Evolutionary conservation across 1,140 invertebrate species (phyloP), one percentile per base, ranked within the genome.

Genomic region (Heliconius eleuchia): DNA sequence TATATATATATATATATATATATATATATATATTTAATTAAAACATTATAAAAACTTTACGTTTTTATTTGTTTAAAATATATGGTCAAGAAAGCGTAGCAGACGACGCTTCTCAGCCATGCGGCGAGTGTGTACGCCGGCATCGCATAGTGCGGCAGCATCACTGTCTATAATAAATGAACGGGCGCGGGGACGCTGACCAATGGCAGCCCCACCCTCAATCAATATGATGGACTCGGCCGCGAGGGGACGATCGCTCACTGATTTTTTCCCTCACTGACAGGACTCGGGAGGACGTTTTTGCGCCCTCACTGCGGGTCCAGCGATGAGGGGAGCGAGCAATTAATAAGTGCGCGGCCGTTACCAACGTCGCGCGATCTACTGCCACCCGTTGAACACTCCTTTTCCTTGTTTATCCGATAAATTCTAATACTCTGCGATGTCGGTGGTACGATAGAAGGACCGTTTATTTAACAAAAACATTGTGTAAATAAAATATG

Each of bases 211-310:
- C 89, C 92, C 92, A 90, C 92, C 91, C 91, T 94, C 92, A 94
- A 94, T 94, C 92, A 94, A 94, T 94, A 94, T 94, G 92, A 94
- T 94, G 92, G 92, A 94, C 91, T 94, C 89, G 86, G 83, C 83
- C 91, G 91, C 91, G 91, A 93, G 92, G 92, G 92, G 92, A 92
- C 92, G 92, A 94, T 94, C 92, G 92, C 90, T 94, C 92, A 94
- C 92, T 94, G 92, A 94, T 94, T 94, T 94, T 94, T 94, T 94
- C 91, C 92, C 91, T 93, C 92, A 89, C 91, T 94, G 92, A 94
- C 92, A 94, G 91, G 87, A 88, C 88, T 89, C 91, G 88, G 91
- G 88, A 92, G 91, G 89, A 92, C 88, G 91, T 94, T 94, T 94
- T 94, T 94, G 92, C 89, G 87, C 92, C 90, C 91, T 91, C 87